These are phyloP conservation scores for Nematostella vectensis DNA, from an alignment of 92 coral and sea anemone species.

Conservation along the genomic window DNA sequence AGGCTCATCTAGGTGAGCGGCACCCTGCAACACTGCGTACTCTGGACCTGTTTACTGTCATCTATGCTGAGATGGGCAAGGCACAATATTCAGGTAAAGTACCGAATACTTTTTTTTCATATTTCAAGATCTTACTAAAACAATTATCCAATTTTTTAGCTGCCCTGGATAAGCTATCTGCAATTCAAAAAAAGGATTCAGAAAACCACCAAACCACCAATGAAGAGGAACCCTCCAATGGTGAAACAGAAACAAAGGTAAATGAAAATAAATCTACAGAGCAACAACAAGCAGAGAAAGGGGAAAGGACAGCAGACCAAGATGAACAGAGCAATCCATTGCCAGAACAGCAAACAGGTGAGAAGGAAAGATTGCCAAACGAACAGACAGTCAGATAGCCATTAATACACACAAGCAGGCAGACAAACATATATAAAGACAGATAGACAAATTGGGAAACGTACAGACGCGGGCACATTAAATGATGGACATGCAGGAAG, in stretches of 20 bases:
- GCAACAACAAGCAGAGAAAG: too few relatives aligned
- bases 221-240: conserved; percentile 6
- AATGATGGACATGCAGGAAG: too few relatives aligned
- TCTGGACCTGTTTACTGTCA: conserved; percentile 84
- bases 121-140: not conserved
- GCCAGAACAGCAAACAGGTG: too few relatives aligned
- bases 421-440: too few relatives aligned
- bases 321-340: too few relatives aligned
- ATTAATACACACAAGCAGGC: too few relatives aligned
- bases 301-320: too few relatives aligned
- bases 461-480: too few relatives aligned
- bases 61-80: conserved; percentile 97
- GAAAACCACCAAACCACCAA: too few relatives aligned
- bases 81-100: conserved; percentile 76
- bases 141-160: conserved; percentile 14
- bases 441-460: too few relatives aligned
- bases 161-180: conserved; percentile 45
- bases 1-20: conserved; percentile 73
- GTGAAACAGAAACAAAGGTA: conserved; percentile 2
- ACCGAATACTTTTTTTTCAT: not conserved
- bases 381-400: too few relatives aligned
- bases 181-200: conserved; percentile 20
- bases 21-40: conserved; percentile 77
- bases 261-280: not conserved
- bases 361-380: too few relatives aligned